A percentile compares a stretch with the other conserved stretches of the same genome.
Evolutionary conservation across 2,888 invertebrate species (phyloP).

Genomic region (Argyresthia goedartella): DNA sequence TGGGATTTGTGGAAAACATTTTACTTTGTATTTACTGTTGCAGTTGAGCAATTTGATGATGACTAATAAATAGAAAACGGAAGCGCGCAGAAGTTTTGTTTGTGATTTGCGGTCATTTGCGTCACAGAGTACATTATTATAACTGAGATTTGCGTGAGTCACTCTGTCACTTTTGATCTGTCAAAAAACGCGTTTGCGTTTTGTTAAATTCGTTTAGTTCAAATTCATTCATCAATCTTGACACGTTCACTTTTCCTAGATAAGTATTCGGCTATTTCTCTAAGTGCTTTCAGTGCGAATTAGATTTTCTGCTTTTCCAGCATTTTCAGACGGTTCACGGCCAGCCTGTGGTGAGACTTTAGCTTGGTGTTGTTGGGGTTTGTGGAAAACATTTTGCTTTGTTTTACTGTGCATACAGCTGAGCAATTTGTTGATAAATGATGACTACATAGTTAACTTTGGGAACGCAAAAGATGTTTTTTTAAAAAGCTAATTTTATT

Average conservation of each 20-base stretch:
- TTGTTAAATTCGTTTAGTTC: too few species aligned
- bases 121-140: too few species aligned
- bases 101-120: too few species aligned
- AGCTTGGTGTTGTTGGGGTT: constrained; percentile 95
- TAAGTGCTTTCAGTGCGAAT: constrained; percentile 93
- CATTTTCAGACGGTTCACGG: constrained; percentile 93
- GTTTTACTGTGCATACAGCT: background rate
- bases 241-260: constrained; percentile 90
- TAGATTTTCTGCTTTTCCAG: constrained; percentile 98
- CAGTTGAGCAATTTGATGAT: background rate
- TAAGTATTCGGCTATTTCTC: constrained; percentile 98
- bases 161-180: too few species aligned
- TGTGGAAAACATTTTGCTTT: constrained; percentile 83
- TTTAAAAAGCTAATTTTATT: too few species aligned
- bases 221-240: too few species aligned
- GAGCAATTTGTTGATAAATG: too few species aligned
- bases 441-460: too few species aligned
- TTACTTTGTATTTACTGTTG: background rate
- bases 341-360: constrained; percentile 94
- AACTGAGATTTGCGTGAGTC: too few species aligned
- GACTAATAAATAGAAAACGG: background rate
- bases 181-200: too few species aligned
- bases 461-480: too few species aligned
- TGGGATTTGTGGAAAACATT: constrained; percentile 94
- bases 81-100: constrained; percentile 2